Evolutionary conservation across 2,113 vertebrate species (phyloP).

Genomic region (Lethenteron camtschaticum): DNA sequence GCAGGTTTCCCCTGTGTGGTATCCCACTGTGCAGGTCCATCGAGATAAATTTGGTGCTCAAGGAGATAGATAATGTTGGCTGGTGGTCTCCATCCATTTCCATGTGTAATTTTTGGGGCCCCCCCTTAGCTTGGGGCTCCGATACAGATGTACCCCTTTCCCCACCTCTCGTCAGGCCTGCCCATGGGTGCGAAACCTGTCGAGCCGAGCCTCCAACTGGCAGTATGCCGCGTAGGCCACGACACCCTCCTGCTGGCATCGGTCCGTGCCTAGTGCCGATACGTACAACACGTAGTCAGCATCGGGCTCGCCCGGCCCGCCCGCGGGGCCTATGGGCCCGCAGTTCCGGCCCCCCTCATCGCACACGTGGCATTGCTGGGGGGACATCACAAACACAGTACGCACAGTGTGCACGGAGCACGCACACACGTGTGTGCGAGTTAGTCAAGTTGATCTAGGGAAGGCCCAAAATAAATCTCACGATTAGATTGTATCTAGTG

Average conservation of each 20-base stretch:
- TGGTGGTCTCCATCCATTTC: too few species aligned
- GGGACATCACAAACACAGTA: not conserved
- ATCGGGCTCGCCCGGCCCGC: conserved; percentile 48
- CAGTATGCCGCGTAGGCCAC: conserved; percentile 93
- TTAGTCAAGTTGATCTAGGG: not conserved
- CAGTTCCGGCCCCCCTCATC: conserved; percentile 39
- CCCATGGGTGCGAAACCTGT: conserved; percentile 30
- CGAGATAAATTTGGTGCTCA: too few species aligned
- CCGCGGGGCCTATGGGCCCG: conserved; percentile 30
- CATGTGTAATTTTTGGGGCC: too few species aligned
- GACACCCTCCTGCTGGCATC: conserved; percentile 80
- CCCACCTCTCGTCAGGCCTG: too few species aligned
- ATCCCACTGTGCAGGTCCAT: too few species aligned
- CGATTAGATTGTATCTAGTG: too few species aligned
- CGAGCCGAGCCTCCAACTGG: conserved; percentile 72
- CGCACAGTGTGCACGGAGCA: not conserved
- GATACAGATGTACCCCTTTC: too few species aligned
- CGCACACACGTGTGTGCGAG: not conserved
- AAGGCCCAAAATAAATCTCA: too few species aligned
- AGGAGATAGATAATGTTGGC: too few species aligned
- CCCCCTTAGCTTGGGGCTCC: too few species aligned
- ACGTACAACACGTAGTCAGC: conserved; percentile 81
- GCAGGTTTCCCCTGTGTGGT: too few species aligned
- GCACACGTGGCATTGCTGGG: conserved; percentile 65
- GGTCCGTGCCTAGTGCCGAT: conserved; percentile 64